phyloP scores from a whole-genome alignment of 2,113 vertebrate species.

The Pogona vitticeps region DNA sequence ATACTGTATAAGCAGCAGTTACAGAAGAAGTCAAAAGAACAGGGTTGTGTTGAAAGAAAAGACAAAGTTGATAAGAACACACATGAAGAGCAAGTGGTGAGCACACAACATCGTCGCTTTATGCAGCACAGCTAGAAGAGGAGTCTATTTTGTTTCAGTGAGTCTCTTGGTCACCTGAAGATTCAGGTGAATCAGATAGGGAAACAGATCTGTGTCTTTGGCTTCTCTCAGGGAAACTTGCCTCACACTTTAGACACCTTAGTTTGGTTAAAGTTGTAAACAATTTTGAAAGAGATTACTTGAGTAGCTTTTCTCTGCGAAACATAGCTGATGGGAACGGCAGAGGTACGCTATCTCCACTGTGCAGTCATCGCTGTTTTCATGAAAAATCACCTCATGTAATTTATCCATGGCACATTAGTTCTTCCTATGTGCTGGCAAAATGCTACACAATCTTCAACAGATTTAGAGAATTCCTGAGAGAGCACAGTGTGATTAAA shows the following conservation, averaged over 20 bases:
- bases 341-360: background rate
- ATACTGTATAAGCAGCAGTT: too few species aligned
- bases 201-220: background rate
- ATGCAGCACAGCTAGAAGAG: background rate
- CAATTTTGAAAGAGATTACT: slow-evolving; percentile 26
- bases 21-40: too few species aligned
- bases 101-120: background rate
- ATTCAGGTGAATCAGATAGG: background rate
- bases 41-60: background rate
- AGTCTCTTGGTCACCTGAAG: background rate
- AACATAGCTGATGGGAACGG: slow-evolving; percentile 23
- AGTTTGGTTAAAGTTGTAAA: slow-evolving; percentile 35
- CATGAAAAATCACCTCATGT: slow-evolving; percentile 11
- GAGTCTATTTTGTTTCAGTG: background rate
- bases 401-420: background rate
- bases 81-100: background rate
- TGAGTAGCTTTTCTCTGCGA: background rate
- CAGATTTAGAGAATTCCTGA: slow-evolving; percentile 30
- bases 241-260: background rate
- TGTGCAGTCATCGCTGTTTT: background rate
- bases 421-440: slow-evolving; percentile 28
- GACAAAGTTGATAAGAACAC: too few species aligned
- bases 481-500: slow-evolving; percentile 44
- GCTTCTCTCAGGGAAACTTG: slow-evolving; percentile 5
- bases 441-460: slow-evolving; percentile 21